These are phyloP conservation scores for Phataginus tricuspis DNA, from an alignment of 2,797 vertebrate genomes.

Conservation along the genomic window DNA sequence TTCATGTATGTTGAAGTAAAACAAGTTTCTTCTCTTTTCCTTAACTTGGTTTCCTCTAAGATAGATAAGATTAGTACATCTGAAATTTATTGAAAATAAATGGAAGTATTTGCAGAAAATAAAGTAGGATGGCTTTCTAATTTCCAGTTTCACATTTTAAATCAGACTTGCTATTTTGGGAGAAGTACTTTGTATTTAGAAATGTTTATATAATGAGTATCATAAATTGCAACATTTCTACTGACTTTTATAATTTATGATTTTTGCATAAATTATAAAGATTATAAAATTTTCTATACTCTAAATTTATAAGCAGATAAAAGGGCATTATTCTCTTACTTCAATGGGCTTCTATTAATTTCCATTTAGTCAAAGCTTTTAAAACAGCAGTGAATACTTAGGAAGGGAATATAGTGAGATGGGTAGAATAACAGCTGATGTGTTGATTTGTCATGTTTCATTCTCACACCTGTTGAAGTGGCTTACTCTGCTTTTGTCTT, in stretches of 20 bases:
- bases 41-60: background rate
- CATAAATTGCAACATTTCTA: background rate
- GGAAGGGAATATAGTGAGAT: too few species aligned
- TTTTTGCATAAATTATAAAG: background rate
- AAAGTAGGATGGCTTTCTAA: background rate
- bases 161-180: background rate
- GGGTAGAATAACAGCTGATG: background rate
- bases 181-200: background rate
- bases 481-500: conserved; percentile 21
- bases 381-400: background rate
- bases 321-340: background rate
- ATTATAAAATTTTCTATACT: background rate
- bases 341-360: background rate
- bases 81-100: conserved; percentile 23
- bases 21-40: background rate
- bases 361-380: background rate
- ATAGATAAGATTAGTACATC: background rate
- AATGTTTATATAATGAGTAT: background rate
- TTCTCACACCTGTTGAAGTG: conserved; percentile 32
- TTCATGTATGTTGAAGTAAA: background rate
- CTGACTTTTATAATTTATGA: background rate
- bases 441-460: background rate
- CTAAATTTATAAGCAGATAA: background rate
- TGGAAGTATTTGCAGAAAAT: background rate
- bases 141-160: background rate